Percentiles rank a stretch among this genome's conserved stretches.
Evolutionary conservation across 1,140 invertebrate genomes (phyloP).

Genomic region (Zaprionus lachaisei): DNA sequence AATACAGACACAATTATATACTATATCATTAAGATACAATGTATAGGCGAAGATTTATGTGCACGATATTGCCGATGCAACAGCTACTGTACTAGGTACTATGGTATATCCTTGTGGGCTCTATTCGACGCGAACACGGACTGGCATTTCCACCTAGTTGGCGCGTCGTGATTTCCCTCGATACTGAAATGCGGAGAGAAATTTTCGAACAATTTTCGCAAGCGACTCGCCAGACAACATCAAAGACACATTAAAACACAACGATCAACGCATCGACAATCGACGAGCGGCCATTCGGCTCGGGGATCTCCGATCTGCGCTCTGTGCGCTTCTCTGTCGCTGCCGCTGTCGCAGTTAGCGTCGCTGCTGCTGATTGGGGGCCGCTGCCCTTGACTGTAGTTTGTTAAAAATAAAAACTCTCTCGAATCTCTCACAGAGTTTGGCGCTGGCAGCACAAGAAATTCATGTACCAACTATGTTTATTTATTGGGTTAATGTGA

Average conservation of each 20-base stretch:
- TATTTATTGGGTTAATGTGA: slow-evolving; percentile 82
- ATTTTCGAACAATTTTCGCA: slow-evolving; percentile 53
- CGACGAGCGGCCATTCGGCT: slow-evolving; percentile 45
- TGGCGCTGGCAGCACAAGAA: slow-evolving; percentile 25
- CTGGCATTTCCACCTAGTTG: slow-evolving; percentile 71
- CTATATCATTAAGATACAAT: slow-evolving; percentile 6
- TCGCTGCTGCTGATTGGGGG: slow-evolving; percentile 12
- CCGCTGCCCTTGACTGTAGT: slow-evolving; percentile 38
- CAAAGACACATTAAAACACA: slow-evolving; percentile 72
- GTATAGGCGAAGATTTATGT: slow-evolving; percentile 11
- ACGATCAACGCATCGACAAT: slow-evolving; percentile 69
- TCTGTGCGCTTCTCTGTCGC: slow-evolving; percentile 1
- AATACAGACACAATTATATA: slow-evolving; percentile 9
- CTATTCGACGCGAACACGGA: slow-evolving; percentile 33
- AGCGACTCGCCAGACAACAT: slow-evolving; percentile 54
- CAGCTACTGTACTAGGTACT: not conserved
- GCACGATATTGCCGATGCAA: slow-evolving; percentile 24
- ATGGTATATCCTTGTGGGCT: slow-evolving; percentile 52
- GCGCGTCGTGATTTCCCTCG: slow-evolving; percentile 78
- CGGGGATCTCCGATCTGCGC: slow-evolving; percentile 15
- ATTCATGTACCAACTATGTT: slow-evolving; percentile 36
- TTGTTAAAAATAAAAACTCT: slow-evolving; percentile 34
- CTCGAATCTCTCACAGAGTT: slow-evolving; percentile 26
- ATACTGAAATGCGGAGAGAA: slow-evolving; percentile 65
- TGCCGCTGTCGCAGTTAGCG: not conserved